These are phyloP conservation scores for Micronycteris hirsuta DNA, from an alignment of 2,113 vertebrate species.

Conservation along the genomic window DNA sequence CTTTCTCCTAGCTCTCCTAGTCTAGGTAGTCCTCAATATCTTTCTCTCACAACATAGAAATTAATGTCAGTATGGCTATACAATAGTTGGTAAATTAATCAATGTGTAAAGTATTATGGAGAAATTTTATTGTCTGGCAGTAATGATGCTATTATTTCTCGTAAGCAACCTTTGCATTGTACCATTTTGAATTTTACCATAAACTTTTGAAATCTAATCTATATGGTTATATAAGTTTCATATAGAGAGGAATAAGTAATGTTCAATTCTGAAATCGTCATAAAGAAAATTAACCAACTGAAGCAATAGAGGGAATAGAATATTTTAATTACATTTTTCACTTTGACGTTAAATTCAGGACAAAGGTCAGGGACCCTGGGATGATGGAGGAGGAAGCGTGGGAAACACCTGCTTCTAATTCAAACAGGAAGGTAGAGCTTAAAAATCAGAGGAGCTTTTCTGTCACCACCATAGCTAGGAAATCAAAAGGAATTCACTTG, in stretches of 20 bases:
- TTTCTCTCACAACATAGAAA: not conserved
- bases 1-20: not conserved
- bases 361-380: not conserved
- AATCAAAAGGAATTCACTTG: not conserved
- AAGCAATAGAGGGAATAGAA: not conserved
- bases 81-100: not conserved
- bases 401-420: not conserved
- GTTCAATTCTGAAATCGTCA: not conserved
- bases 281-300: not conserved
- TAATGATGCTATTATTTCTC: not conserved
- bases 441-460: not conserved
- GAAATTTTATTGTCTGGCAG: not conserved
- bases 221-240: not conserved
- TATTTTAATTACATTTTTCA: not conserved
- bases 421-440: not conserved
- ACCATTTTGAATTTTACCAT: not conserved
- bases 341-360: not conserved
- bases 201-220: not conserved
- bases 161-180: not conserved
- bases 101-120: not conserved
- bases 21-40: not conserved
- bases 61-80: not conserved
- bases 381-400: not conserved
- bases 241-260: not conserved
- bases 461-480: not conserved